A percentile compares a stretch with the other conserved stretches of the same genome.
Conservation (phyloP, 2,113 vertebrate species). For the Thunnus thynnus region DNA sequence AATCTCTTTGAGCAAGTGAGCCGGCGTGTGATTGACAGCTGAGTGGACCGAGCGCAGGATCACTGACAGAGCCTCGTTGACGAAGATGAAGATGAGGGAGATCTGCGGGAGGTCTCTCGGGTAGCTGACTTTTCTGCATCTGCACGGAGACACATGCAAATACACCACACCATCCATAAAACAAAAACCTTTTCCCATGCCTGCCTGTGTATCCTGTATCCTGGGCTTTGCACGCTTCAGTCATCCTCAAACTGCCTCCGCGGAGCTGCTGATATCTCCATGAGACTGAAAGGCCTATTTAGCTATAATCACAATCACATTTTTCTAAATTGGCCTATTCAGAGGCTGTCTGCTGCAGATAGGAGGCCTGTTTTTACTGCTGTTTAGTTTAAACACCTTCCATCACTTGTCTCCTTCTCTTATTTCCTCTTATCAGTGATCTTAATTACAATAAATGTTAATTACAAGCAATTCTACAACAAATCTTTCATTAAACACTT, state of each 20-base stretch:
- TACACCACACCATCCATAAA: not conserved
- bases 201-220: not conserved
- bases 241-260: slow-evolving; percentile 17
- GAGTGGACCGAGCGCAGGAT: slow-evolving; percentile 97
- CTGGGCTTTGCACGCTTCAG: slow-evolving; percentile 7
- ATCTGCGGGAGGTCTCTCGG: slow-evolving; percentile 94
- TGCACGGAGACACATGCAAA: slow-evolving; percentile 53
- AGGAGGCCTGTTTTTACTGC: slow-evolving; percentile 44
- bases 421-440: slow-evolving; percentile 15
- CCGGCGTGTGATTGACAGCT: slow-evolving; percentile 94
- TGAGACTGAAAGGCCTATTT: slow-evolving; percentile 32
- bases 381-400: slow-evolving; percentile 42
- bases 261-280: slow-evolving; percentile 34
- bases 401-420: not conserved
- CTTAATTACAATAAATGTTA: slow-evolving; percentile 7
- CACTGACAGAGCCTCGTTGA: slow-evolving; percentile 97
- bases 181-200: not conserved
- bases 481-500: not conserved
- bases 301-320: slow-evolving; percentile 5
- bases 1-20: slow-evolving; percentile 95
- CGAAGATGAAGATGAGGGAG: slow-evolving; percentile 98
- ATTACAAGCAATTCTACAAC: not conserved
- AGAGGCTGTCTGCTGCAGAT: slow-evolving; percentile 27
- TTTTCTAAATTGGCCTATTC: slow-evolving; percentile 1
- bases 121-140: slow-evolving; percentile 93